Base-by-base conservation (phyloP, 1,140 invertebrate genomes). In the Procambarus virginalis region DNA sequence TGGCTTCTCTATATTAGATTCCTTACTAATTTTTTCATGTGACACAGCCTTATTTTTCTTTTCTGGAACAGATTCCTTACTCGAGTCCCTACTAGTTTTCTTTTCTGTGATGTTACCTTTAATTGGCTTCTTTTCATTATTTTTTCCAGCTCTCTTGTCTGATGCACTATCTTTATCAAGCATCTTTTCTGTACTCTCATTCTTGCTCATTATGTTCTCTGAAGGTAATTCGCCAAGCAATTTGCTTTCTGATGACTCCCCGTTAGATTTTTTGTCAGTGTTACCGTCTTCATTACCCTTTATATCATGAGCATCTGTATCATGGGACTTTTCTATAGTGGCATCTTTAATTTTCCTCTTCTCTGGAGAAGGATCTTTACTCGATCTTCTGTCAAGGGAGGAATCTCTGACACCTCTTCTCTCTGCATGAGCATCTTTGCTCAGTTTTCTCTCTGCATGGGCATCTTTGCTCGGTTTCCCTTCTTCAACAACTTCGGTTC, bases 251-350 rank as follows among this genome's bases (percentile, higher is more conserved):
- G 49, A 22, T 0, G 22, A 73, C n/a, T 73, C 68, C 34, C 20
- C 34, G 68, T 73, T 73, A 48, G 83, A 73, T 76, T 85, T 85
- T 70, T 85, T 85, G 4, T 85, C 84, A 22, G 22, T 48, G 17
- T 49, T 14, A n/a, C 9, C 8, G 55, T 85, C 55, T 46, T 70
- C 49, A 45, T 49, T 20, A 5, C 8, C 17, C 73, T 60, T 85
- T 60, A 34, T 76, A 22, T 75, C 82, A 73, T 34, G 22, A 22
- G 22, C n/a, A 60, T 86, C 84, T 46, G 46, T 64, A 60, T 14
- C 48, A 14, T 76, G 49, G n/a, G 17, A 51, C 70, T 84, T 73
- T 20, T 75, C 68, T 22, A 45, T 12, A n/a, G 70, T 2, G 12
- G 68, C 68, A 46, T 84, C 70, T 60, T 79, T 80, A 14, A 46